Percentiles rank a stretch among this genome's conserved stretches.
Conservation (phyloP, 2,113 vertebrate species). For the Passer montanus region DNA sequence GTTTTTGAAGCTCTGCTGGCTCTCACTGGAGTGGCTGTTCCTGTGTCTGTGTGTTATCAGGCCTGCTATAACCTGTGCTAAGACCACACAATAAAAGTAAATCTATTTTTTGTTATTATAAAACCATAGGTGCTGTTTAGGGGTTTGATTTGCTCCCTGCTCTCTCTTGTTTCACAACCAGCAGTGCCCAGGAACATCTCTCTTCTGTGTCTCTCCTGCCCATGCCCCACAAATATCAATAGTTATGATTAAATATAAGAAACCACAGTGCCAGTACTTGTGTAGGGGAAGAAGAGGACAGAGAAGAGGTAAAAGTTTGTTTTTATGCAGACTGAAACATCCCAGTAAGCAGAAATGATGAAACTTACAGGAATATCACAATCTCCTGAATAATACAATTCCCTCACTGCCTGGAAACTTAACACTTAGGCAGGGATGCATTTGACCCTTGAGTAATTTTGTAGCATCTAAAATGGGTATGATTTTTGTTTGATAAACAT, state of each 20-base stretch:
- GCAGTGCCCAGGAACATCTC: background rate
- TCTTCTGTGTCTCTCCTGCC: background rate
- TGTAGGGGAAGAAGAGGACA: background rate
- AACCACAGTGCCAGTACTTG: background rate
- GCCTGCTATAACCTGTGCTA: background rate
- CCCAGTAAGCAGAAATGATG: background rate
- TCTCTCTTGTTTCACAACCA: background rate
- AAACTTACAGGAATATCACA: constrained; percentile 20
- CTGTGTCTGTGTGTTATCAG: background rate
- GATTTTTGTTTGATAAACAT: background rate
- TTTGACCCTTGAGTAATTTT: background rate
- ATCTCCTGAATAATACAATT: background rate
- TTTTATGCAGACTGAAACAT: constrained; percentile 1
- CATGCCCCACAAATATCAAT: background rate
- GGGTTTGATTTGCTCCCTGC: background rate
- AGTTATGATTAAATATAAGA: background rate
- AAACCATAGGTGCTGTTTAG: background rate
- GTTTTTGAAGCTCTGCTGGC: background rate
- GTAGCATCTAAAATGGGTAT: background rate
- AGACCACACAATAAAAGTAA: background rate
- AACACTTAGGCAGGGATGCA: background rate
- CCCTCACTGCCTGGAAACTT: constrained; percentile 35
- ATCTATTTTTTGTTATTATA: background rate
- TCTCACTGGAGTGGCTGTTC: background rate
- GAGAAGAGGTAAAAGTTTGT: background rate